These are phyloP conservation scores for Aselliscus stoliczkanus DNA, from an alignment of 2,797 vertebrate species.

Conservation along the genomic window DNA sequence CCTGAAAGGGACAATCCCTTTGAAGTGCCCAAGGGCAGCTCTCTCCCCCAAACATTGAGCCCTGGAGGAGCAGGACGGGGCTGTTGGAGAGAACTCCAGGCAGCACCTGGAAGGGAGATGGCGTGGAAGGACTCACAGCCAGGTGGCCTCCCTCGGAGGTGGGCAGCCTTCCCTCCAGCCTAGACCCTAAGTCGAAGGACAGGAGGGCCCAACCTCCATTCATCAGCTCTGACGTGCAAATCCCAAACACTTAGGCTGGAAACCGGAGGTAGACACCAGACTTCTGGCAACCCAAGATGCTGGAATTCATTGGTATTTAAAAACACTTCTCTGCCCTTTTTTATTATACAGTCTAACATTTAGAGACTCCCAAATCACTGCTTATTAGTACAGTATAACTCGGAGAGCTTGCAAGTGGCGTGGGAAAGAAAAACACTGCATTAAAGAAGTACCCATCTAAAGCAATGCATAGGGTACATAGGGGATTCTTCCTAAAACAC, in stretches of 20 bases:
- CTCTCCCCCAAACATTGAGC: neutral
- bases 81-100: no score
- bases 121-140: no score
- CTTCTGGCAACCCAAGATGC: conserved; percentile 56
- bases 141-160: fast-evolving
- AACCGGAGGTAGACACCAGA: conserved; percentile 17
- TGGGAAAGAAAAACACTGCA: neutral
- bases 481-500: neutral
- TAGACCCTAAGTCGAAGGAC: neutral
- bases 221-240: neutral
- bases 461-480: neutral
- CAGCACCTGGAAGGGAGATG: fast-evolving
- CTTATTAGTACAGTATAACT: conserved; percentile 45
- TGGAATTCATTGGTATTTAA: conserved; percentile 72
- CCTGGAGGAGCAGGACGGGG: fast-evolving
- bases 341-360: conserved; percentile 70
- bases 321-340: conserved; percentile 67
- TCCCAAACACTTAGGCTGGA: neutral
- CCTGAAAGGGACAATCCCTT: neutral
- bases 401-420: neutral
- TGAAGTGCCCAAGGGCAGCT: neutral
- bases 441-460: neutral
- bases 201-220: neutral
- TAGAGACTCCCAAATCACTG: conserved; percentile 63
- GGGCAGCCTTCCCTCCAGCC: neutral